These are phyloP conservation scores for Frankliniella intonsa DNA, from an alignment of 2,888 invertebrate genomes.

Conservation along the genomic window DNA sequence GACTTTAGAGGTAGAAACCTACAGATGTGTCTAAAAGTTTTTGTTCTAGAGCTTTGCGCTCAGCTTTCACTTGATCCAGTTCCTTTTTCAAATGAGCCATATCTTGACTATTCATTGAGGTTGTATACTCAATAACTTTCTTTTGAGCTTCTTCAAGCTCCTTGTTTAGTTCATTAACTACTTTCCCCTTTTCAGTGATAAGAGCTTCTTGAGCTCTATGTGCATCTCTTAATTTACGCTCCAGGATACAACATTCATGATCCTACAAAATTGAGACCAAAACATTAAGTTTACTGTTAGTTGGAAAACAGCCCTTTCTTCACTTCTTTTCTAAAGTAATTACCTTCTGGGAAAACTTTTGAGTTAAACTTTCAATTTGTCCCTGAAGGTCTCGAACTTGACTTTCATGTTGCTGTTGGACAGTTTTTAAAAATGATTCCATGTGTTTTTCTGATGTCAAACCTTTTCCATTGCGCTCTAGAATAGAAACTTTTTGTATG, in stretches of 20 bases:
- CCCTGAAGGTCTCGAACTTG: neutral
- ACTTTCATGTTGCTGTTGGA: neutral
- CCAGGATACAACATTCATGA: conserved; percentile 5
- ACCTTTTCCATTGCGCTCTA: neutral
- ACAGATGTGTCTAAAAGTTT: neutral
- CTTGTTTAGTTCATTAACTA: neutral
- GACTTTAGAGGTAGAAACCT: neutral
- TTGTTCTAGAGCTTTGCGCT: neutral
- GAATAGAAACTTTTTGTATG: neutral
- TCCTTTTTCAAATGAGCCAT: neutral
- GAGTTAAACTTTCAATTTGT: neutral
- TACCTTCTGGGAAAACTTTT: conserved; percentile 2
- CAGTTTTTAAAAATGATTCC: neutral
- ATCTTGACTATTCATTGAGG: neutral
- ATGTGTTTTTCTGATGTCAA: neutral
- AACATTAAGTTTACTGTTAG: neutral
- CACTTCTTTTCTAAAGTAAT: neutral
- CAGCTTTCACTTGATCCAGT: neutral
- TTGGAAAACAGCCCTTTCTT: neutral
- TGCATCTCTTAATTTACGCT: neutral
- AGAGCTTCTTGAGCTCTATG: neutral
- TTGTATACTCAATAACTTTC: neutral
- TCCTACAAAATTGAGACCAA: neutral
- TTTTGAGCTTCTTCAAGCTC: neutral
- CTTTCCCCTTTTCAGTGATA: neutral